Evolutionary conservation across 2,888 invertebrate genomes (phyloP).

Genomic region (Nyleta sp.): DNA sequence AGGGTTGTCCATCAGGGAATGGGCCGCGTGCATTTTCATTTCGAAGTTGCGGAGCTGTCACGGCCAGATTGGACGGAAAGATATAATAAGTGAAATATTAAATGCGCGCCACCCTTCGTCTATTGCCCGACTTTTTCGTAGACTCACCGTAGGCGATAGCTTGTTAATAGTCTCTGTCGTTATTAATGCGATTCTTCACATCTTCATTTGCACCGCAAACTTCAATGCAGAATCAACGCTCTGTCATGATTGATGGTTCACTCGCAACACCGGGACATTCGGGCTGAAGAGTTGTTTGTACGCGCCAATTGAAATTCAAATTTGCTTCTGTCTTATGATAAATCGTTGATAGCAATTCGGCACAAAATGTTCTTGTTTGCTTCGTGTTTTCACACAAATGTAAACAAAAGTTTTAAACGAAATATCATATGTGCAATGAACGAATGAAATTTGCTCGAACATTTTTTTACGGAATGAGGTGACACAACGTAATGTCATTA

Average conservation of each 20-base stretch:
- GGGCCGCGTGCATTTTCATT: conserved; percentile 77
- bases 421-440: no score
- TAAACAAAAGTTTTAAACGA: no score
- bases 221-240: conserved; percentile 5
- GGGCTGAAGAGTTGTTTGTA: no score
- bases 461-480: no score
- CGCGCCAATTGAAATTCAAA: no score
- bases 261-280: no score
- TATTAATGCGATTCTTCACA: conserved; percentile 42
- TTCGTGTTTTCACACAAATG: no score
- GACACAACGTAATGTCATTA: no score
- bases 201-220: conserved; percentile 26
- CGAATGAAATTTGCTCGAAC: no score
- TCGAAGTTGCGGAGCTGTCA: conserved; percentile 77
- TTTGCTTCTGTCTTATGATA: no score
- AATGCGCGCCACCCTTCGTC: conserved; percentile 63
- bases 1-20: conserved; percentile 76
- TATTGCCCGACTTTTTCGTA: conserved; percentile 46
- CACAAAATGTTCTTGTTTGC: no score
- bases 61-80: conserved; percentile 76
- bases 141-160: conserved; percentile 37
- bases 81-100: conserved; percentile 80
- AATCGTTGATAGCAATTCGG: no score
- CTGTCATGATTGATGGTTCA: conserved; percentile 33
- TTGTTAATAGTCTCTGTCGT: conserved; percentile 42